Conservation (phyloP, 2,113 vertebrate genomes). For the Triplophysa siluroides region DNA sequence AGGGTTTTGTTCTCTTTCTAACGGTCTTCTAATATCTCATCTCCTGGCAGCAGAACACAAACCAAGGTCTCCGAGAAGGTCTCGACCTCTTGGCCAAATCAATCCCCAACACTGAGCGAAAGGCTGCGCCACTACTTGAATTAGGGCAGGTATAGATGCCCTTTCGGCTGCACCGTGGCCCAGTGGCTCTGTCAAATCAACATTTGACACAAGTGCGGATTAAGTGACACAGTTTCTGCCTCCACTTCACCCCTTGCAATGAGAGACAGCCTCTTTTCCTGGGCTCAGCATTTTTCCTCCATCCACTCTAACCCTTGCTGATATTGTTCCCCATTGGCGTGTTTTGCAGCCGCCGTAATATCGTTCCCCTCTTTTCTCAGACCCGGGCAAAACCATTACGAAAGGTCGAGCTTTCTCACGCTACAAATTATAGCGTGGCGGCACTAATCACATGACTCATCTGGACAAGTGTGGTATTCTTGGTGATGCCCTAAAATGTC, state of each 20-base stretch:
- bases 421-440: slow-evolving; percentile 27
- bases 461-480: slow-evolving; percentile 26
- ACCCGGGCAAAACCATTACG: slow-evolving; percentile 27
- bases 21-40: slow-evolving; percentile 26
- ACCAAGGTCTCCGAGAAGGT: slow-evolving; percentile 37
- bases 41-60: slow-evolving; percentile 33
- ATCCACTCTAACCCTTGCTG: slow-evolving; percentile 32
- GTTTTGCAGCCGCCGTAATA: slow-evolving; percentile 9
- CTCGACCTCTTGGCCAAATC: slow-evolving; percentile 41
- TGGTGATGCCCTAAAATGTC: slow-evolving; percentile 18
- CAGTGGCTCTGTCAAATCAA: slow-evolving; percentile 65
- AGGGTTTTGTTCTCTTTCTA: slow-evolving; percentile 24
- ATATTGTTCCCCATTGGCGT: slow-evolving; percentile 33
- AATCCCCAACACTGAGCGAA: slow-evolving; percentile 35
- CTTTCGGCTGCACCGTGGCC: slow-evolving; percentile 24
- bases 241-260: slow-evolving; percentile 47
- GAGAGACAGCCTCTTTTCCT: slow-evolving; percentile 41
- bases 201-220: slow-evolving; percentile 57
- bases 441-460: slow-evolving; percentile 40
- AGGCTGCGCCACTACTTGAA: slow-evolving; percentile 32
- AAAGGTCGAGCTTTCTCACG: slow-evolving; percentile 35
- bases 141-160: slow-evolving; percentile 35
- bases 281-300: slow-evolving; percentile 42
- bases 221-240: slow-evolving; percentile 57
- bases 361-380: slow-evolving; percentile 10